These are phyloP conservation scores for Caranx melampygus DNA, from an alignment of 2,113 vertebrate genomes.

Conservation along the genomic window DNA sequence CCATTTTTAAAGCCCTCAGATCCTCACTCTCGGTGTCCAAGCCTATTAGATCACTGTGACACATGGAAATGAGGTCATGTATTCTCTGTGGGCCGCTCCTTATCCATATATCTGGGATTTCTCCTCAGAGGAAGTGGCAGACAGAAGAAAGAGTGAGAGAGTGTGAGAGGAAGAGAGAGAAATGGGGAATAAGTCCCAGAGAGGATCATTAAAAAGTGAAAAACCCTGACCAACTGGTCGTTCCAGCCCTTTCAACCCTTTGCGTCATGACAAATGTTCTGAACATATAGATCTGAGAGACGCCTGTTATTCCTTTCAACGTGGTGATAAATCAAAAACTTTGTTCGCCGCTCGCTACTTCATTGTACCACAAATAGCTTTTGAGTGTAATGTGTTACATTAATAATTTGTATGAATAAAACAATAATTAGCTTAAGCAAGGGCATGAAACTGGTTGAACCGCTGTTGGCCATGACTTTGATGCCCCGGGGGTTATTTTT, in stretches of 20 bases:
- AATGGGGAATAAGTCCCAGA: constrained; percentile 61
- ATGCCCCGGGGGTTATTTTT: background rate
- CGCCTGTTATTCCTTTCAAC: constrained; percentile 45
- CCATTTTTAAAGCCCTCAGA: constrained; percentile 61
- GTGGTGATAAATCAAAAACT: constrained; percentile 53
- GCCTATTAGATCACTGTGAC: constrained; percentile 72
- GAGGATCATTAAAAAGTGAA: constrained; percentile 75
- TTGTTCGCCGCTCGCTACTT: constrained; percentile 10
- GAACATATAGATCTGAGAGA: constrained; percentile 59
- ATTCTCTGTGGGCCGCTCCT: constrained; percentile 63
- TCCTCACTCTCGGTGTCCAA: constrained; percentile 52
- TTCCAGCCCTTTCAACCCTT: constrained; percentile 60
- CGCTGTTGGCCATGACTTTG: constrained; percentile 37
- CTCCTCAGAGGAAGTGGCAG: constrained; percentile 36
- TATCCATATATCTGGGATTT: constrained; percentile 64
- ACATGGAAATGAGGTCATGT: constrained; percentile 75
- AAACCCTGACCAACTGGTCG: constrained; percentile 55
- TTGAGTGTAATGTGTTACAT: constrained; percentile 26
- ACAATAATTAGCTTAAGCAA: constrained; percentile 43
- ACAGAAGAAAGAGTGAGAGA: constrained; percentile 30
- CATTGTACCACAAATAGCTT: constrained; percentile 27
- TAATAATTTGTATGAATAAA: constrained; percentile 48
- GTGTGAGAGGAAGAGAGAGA: constrained; percentile 12
- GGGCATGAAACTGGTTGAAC: constrained; percentile 23
- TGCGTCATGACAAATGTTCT: constrained; percentile 70